These are phyloP conservation scores for Agriopis marginaria DNA, from an alignment of 2,888 invertebrate genomes.

Conservation along the genomic window DNA sequence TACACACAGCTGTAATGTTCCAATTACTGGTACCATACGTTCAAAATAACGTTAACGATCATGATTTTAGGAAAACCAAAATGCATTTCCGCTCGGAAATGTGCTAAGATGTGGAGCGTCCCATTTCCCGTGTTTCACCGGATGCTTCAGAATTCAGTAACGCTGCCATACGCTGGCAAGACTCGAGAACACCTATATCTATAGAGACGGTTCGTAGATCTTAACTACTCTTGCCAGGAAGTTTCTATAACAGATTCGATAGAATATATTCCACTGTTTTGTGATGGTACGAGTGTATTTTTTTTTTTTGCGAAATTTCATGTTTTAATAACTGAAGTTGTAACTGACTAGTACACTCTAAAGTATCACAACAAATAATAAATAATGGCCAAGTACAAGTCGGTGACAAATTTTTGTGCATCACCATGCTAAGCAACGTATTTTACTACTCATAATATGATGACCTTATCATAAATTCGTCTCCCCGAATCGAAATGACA, in stretches of 20 bases:
- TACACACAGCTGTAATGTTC: not conserved
- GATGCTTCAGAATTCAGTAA: slow-evolving; percentile 35
- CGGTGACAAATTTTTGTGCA: too few relatives aligned
- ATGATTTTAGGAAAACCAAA: slow-evolving; percentile 23
- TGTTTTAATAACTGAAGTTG: too few relatives aligned
- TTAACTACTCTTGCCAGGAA: not conserved
- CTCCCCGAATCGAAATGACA: too few relatives aligned
- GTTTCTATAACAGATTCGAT: not conserved
- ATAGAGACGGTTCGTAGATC: not conserved
- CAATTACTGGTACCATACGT: slow-evolving; percentile 9
- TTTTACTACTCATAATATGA: too few relatives aligned
- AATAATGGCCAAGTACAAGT: too few relatives aligned
- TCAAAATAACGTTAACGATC: slow-evolving; percentile 12
- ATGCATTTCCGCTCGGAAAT: slow-evolving; percentile 29
- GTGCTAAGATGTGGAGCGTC: slow-evolving; percentile 38
- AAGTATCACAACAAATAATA: too few relatives aligned
- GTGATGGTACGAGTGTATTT: not conserved
- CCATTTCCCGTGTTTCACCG: slow-evolving; percentile 44
- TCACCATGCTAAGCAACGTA: too few relatives aligned
- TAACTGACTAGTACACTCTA: too few relatives aligned
- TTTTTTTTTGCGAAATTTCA: not conserved
- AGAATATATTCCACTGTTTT: not conserved
- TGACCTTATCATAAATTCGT: too few relatives aligned
- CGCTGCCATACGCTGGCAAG: slow-evolving; percentile 13
- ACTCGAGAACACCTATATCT: slow-evolving; percentile 2